Conservation (phyloP, 2,888 invertebrate species). For the Notocelia uddmanniana region DNA sequence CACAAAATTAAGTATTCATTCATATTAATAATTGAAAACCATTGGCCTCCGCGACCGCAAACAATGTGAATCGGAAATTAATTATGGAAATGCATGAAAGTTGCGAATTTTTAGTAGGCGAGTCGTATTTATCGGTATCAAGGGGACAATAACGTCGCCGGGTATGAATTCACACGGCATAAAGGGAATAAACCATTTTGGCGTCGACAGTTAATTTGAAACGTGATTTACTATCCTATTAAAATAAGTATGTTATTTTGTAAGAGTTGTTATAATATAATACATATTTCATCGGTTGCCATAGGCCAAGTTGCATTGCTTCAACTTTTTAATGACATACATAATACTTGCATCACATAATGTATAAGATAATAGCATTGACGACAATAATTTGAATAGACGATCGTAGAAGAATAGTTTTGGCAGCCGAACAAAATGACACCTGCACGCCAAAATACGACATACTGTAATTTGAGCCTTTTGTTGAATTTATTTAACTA, state of each 20-base stretch:
- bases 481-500: background rate
- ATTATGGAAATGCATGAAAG: constrained; percentile 43
- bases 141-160: constrained; percentile 28
- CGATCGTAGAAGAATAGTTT: no score
- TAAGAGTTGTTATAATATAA: background rate
- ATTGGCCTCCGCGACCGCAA: constrained; percentile 22
- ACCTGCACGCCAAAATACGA: no score
- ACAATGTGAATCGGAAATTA: constrained; percentile 35
- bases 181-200: constrained; percentile 25
- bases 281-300: background rate
- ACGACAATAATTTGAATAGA: no score
- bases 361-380: no score
- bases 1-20: constrained; percentile 19
- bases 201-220: constrained; percentile 29
- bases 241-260: constrained; percentile 7
- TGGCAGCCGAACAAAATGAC: no score
- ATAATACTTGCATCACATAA: no score
- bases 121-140: constrained; percentile 37
- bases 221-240: constrained; percentile 21
- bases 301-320: background rate
- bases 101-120: constrained; percentile 36
- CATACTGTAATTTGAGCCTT: no score
- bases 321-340: background rate
- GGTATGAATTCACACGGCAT: constrained; percentile 27
- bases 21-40: constrained; percentile 28